A percentile compares a stretch with the other conserved stretches of the same genome.
Conservation (phyloP, 2,797 vertebrate genomes). For the Eulemur mongoz region DNA sequence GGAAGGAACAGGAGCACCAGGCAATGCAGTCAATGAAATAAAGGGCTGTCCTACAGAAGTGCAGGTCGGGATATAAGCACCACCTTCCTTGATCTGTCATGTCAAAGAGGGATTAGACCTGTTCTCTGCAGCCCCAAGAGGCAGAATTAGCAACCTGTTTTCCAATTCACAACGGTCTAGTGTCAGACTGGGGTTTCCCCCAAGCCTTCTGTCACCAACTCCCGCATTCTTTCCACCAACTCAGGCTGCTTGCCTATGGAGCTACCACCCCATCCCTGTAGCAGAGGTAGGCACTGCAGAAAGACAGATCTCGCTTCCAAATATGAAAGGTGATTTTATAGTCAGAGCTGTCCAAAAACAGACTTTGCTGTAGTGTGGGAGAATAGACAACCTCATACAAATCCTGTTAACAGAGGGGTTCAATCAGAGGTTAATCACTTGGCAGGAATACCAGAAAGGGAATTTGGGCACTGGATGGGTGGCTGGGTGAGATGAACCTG, state of each 20-base stretch:
- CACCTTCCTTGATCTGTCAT: background rate
- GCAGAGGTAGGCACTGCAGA: background rate
- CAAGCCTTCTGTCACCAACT: background rate
- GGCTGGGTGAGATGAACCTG: background rate
- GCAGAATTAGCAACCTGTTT: background rate
- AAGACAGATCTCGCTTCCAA: conserved; percentile 16
- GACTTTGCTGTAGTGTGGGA: background rate
- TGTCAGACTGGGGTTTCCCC: background rate
- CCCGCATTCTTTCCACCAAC: background rate
- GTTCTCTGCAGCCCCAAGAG: background rate
- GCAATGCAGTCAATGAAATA: background rate
- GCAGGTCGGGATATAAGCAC: background rate
- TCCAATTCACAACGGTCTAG: background rate
- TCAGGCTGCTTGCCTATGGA: background rate
- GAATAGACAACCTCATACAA: conserved; percentile 23
- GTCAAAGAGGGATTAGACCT: background rate
- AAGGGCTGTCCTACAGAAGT: background rate
- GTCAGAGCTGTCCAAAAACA: background rate
- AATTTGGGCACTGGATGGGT: background rate
- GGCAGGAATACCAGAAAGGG: conserved; percentile 18
- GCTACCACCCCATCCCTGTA: background rate
- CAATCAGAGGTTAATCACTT: background rate
- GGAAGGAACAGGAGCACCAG: background rate
- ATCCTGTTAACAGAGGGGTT: conserved; percentile 27
- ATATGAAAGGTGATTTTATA: conserved; percentile 26